Evolutionary conservation across 2,888 invertebrate species (phyloP).

Genomic region (Sminthurinus aureus): DNA sequence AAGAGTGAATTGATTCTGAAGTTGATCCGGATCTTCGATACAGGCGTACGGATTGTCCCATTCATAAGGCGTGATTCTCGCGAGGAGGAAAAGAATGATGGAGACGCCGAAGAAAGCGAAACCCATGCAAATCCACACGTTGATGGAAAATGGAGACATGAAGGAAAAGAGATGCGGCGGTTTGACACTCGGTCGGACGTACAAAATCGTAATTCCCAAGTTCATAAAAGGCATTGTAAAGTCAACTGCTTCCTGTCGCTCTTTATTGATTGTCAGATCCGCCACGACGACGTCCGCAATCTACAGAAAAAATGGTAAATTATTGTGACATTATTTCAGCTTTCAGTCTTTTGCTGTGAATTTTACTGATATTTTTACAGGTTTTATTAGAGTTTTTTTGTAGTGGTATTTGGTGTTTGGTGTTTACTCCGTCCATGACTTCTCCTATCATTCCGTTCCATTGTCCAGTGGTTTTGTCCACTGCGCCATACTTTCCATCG

Average conservation of each 20-base stretch:
- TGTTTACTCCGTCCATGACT: conserved; percentile 83
- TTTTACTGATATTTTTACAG: no score
- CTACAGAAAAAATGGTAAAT: background rate
- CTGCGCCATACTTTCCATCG: conserved; percentile 84
- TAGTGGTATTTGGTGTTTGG: no score
- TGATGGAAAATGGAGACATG: conserved; percentile 84
- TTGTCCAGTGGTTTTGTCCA: conserved; percentile 74
- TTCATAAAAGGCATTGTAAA: conserved; percentile 85
- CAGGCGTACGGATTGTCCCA: conserved; percentile 73
- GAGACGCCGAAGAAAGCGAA: conserved; percentile 83
- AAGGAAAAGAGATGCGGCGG: conserved; percentile 90
- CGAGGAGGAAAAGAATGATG: conserved; percentile 78
- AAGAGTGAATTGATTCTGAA: conserved; percentile 90
- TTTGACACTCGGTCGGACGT: conserved; percentile 93
- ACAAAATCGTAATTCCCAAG: conserved; percentile 88
- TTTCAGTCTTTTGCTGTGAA: no score
- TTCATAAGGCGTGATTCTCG: conserved; percentile 93
- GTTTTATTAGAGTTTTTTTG: background rate
- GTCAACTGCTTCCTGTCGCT: conserved; percentile 91
- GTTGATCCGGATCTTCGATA: conserved; percentile 81
- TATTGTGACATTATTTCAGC: no score
- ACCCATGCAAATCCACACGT: conserved; percentile 87
- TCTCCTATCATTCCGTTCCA: conserved; percentile 94
- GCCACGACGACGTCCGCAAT: conserved; percentile 92
- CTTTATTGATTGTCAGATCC: conserved; percentile 96